Evolutionary conservation across 2,888 invertebrate genomes (phyloP).

Genomic region (Melieria crassipennis): DNA sequence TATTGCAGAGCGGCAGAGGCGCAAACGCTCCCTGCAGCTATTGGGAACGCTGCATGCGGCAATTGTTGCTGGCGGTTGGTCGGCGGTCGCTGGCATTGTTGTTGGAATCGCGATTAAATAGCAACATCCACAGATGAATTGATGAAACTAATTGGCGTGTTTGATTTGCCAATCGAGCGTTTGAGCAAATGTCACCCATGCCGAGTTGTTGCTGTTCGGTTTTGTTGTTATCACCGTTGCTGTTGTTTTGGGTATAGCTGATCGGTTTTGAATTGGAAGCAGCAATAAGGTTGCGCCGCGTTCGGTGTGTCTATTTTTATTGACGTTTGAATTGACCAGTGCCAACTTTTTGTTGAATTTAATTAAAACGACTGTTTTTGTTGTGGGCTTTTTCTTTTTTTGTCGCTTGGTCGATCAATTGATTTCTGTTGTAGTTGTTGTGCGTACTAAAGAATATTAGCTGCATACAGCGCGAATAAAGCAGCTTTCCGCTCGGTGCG

Average conservation of each 20-base stretch:
- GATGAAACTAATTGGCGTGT: conserved; percentile 51
- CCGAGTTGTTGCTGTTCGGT: conserved; percentile 4
- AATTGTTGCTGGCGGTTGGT: conserved; percentile 15
- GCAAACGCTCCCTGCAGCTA: conserved; percentile 31
- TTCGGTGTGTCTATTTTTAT: background rate
- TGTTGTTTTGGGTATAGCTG: background rate
- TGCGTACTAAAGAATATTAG: too few relatives aligned
- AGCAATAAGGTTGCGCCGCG: background rate
- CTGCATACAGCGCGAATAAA: too few relatives aligned
- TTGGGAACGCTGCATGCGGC: background rate
- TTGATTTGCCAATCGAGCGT: conserved; percentile 47
- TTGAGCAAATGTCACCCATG: conserved; percentile 18
- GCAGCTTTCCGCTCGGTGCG: too few relatives aligned
- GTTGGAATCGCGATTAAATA: conserved; percentile 27
- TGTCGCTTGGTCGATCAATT: background rate
- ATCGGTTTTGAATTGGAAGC: too few relatives aligned
- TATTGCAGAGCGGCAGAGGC: conserved; percentile 27
- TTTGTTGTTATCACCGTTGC: conserved; percentile 6
- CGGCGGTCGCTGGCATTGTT: conserved; percentile 19
- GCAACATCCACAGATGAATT: conserved; percentile 46
- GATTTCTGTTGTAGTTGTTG: too few relatives aligned
- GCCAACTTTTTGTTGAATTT: background rate
- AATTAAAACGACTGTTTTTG: conserved; percentile 2
- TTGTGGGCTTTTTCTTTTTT: background rate
- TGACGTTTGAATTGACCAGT: background rate